A percentile compares a stretch with the other conserved stretches of the same genome.
Conservation (phyloP, 2,113 vertebrate genomes). For the Cephalophus harveyi region DNA sequence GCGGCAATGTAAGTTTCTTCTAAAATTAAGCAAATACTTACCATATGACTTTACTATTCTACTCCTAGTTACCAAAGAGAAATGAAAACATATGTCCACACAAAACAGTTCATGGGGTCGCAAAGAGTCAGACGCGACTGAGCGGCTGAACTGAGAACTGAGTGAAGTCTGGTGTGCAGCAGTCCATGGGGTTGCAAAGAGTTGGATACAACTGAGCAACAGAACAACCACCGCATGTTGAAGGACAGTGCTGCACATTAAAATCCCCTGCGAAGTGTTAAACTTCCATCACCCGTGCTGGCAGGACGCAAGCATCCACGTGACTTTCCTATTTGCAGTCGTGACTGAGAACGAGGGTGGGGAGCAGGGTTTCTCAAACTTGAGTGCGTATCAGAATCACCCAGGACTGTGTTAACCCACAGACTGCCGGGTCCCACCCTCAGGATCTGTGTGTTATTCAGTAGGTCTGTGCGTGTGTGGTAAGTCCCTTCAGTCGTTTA, state of each 20-base stretch:
- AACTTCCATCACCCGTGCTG: neutral
- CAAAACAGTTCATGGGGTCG: neutral
- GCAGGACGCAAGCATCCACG: neutral
- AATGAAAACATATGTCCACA: neutral
- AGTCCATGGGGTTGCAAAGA: neutral
- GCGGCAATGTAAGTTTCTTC: neutral
- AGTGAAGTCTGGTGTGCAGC: neutral
- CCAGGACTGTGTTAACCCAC: neutral
- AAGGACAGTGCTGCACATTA: neutral
- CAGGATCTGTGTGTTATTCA: neutral
- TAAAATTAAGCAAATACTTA: neutral
- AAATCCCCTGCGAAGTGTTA: neutral
- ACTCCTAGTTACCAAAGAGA: neutral
- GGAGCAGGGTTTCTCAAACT: neutral
- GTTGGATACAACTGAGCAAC: neutral
- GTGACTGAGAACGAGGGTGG: neutral
- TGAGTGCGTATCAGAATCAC: neutral
- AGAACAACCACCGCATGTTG: rapidly evolving
- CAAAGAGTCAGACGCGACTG: neutral
- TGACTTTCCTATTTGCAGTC: neutral
- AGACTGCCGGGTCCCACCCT: neutral
- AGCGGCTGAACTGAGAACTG: no score
- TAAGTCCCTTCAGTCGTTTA: neutral
- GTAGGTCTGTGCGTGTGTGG: neutral
- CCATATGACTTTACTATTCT: neutral